These are phyloP conservation scores for Takifugu rubripes DNA, from an alignment of 2,797 vertebrate species.

Conservation along the genomic window DNA sequence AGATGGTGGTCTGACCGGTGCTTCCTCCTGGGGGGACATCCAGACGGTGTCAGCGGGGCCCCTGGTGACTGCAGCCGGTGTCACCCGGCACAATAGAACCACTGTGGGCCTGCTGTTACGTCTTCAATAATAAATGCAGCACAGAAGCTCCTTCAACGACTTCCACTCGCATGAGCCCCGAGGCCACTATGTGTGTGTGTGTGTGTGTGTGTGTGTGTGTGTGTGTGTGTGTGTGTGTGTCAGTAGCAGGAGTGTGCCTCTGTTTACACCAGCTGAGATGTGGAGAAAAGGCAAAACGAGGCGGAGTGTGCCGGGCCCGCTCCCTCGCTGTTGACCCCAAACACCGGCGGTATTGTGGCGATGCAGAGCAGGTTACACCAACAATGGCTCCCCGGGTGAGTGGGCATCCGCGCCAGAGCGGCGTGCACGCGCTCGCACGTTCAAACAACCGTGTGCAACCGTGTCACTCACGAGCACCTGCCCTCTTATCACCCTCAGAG, in stretches of 20 bases:
- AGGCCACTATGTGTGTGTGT: slow-evolving; percentile 31
- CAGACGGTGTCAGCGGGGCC: slow-evolving; percentile 33
- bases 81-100: slow-evolving; percentile 65
- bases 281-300: slow-evolving; percentile 47
- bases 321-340: slow-evolving; percentile 74
- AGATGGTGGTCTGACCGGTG: no score
- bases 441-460: slow-evolving; percentile 18
- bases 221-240: slow-evolving; percentile 25
- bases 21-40: slow-evolving; percentile 7
- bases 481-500: slow-evolving; percentile 52
- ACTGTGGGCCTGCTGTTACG: slow-evolving; percentile 59
- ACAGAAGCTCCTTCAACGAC: slow-evolving; percentile 49
- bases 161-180: slow-evolving; percentile 32
- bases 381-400: slow-evolving; percentile 49
- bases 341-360: slow-evolving; percentile 64
- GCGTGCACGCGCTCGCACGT: slow-evolving; percentile 17
- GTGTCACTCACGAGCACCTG: slow-evolving; percentile 52
- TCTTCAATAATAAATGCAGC: slow-evolving; percentile 73
- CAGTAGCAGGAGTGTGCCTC: slow-evolving; percentile 62
- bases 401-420: slow-evolving; percentile 25
- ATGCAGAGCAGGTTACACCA: slow-evolving; percentile 47
- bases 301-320: slow-evolving; percentile 57
- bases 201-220: slow-evolving; percentile 22
- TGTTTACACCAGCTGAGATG: slow-evolving; percentile 65
- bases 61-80: slow-evolving; percentile 36